Conservation (phyloP, 2,888 invertebrate genomes). For the Alsophila aescularia region DNA sequence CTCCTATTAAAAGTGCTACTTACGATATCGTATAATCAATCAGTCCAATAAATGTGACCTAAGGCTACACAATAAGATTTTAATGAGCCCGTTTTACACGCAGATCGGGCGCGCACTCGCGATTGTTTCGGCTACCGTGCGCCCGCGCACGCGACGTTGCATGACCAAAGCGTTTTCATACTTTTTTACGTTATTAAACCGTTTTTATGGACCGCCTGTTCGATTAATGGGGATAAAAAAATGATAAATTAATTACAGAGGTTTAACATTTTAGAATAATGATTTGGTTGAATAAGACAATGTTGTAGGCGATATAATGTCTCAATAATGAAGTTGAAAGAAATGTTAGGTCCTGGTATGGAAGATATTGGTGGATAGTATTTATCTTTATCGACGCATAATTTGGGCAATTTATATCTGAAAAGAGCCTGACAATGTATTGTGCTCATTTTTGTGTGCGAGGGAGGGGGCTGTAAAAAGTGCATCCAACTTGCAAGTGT, state of each 20-base stretch:
- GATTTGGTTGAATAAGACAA: background rate
- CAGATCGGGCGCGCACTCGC: slow-evolving; percentile 37
- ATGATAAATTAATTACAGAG: slow-evolving; percentile 22
- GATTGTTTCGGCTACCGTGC: slow-evolving; percentile 55
- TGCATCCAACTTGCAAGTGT: too few species aligned
- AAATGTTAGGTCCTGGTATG: slow-evolving; percentile 5
- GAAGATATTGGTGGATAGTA: background rate
- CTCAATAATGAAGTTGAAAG: slow-evolving; percentile 11
- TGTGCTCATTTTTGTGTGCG: too few species aligned
- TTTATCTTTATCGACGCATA: background rate
- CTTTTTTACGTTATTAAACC: slow-evolving; percentile 29
- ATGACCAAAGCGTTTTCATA: slow-evolving; percentile 55
- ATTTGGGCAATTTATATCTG: background rate
- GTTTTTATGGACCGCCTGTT: slow-evolving; percentile 37
- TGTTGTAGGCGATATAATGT: slow-evolving; percentile 17
- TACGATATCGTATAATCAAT: slow-evolving; percentile 33
- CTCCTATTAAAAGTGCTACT: background rate
- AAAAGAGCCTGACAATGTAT: too few species aligned
- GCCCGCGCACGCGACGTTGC: slow-evolving; percentile 75
- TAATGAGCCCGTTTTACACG: slow-evolving; percentile 45
- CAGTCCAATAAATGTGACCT: slow-evolving; percentile 36
- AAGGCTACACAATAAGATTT: slow-evolving; percentile 40
- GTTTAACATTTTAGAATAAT: slow-evolving; percentile 6
- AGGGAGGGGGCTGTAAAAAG: too few species aligned
- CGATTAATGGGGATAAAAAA: slow-evolving; percentile 27